Evolutionary conservation across 2,797 vertebrate species (phyloP), one percentile per base, ranked within the genome.

Genomic region (Lophura swinhoii): DNA sequence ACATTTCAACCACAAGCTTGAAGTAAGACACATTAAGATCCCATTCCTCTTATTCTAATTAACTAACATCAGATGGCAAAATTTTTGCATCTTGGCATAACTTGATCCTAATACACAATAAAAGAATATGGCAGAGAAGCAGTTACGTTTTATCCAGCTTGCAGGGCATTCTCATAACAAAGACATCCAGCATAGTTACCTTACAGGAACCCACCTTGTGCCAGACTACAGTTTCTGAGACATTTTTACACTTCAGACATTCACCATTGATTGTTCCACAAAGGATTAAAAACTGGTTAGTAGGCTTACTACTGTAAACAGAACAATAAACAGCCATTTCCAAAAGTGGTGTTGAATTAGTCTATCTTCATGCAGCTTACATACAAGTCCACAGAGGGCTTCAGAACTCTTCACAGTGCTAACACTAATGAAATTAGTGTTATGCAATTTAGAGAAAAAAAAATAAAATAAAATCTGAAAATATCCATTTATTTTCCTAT

Each of bases 351-450:
- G 35, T 23, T 85, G 63, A 84, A 84, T 48, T 35, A 37, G 13
- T 48, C n/a, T 37, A n/a, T 5, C 69, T 84, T 79, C 33, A 59
- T 12, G 88, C 8, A 75, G 59, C 26, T 63, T 41, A 39, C 49
- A 55, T 43, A 33, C 6, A 59, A 59, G 70, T 71, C 90, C 86
- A 83, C 51, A 93, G 90, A 46, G 84, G 93, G 84, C 92, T 96
- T 93, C 93, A 95, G 91, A 95, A 95, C 78, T 83, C 94, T 89
- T 77, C 63, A 39, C 28, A 81, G 63, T n/a, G 56, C 66, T 88
- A 62, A 43, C 16, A 43, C 16, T 17, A 18, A 92, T 70, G 78
- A 76, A 73, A 91, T 89, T 77, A 95, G 12, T 55, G 39, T 75
- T 91, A 91, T 70, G 67, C 2, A 75, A 93, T 95, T 93, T 81